Percentiles rank a stretch among this genome's conserved stretches.
phyloP scores from a whole-genome alignment of 2,888 invertebrate species.

The Melitaea athalia region DNA sequence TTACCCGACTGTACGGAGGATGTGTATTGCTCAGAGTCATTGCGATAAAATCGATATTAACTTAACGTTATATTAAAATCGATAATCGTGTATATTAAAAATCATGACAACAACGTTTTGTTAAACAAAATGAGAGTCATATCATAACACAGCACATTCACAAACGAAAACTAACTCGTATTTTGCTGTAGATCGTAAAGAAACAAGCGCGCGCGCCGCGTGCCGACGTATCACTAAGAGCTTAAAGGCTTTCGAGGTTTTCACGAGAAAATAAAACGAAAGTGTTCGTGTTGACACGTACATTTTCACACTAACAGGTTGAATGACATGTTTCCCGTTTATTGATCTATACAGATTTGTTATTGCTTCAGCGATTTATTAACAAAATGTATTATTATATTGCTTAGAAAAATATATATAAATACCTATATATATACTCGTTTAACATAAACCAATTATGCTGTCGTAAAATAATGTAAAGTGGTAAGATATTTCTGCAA shows the following conservation, averaged over 20 bases:
- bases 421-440: too few relatives aligned
- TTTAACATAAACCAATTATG: too few relatives aligned
- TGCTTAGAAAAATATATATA: too few relatives aligned
- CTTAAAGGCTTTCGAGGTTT: conserved; percentile 59
- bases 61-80: not conserved
- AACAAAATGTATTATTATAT: too few relatives aligned
- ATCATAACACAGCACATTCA: conserved; percentile 16
- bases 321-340: conserved; percentile 49
- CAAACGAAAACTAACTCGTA: conserved; percentile 7
- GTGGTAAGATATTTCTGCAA: too few relatives aligned
- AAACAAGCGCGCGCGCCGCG: conserved; percentile 57
- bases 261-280: conserved; percentile 69
- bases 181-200: not conserved
- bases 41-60: conserved; percentile 33
- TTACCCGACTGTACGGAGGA: conserved; percentile 63
- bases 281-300: conserved; percentile 52
- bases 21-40: conserved; percentile 68
- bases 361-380: conserved; percentile 10
- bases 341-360: conserved; percentile 40
- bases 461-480: too few relatives aligned
- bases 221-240: conserved; percentile 59
- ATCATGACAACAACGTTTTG: conserved; percentile 42
- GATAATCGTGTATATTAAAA: conserved; percentile 5
- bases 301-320: conserved; percentile 50
- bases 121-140: conserved; percentile 42